These are phyloP conservation scores for Plotosus lineatus DNA, from an alignment of 2,113 vertebrate species.

Conservation along the genomic window DNA sequence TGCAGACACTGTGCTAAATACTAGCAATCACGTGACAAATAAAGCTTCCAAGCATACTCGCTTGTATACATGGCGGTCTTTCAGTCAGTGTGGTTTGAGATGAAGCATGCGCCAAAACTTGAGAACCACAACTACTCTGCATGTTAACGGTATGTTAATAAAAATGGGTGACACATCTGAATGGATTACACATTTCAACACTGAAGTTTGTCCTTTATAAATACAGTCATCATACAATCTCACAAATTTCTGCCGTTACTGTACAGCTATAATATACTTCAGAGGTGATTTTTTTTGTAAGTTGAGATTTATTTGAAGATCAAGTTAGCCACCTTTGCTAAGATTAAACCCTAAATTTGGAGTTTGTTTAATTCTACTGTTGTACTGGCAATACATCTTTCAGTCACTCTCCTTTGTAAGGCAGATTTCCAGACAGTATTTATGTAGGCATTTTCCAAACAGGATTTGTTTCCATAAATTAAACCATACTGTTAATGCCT, in stretches of 20 bases:
- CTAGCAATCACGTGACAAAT: neutral
- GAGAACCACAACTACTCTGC: neutral
- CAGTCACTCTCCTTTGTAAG: neutral
- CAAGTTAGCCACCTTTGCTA: neutral
- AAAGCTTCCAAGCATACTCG: neutral
- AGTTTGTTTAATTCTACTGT: neutral
- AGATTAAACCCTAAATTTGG: neutral
- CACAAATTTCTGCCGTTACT: neutral
- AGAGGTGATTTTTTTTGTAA: neutral
- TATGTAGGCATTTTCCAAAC: neutral
- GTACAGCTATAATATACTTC: neutral
- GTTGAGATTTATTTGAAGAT: neutral
- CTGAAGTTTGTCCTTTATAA: neutral
- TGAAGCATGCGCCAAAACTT: neutral
- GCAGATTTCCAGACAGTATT: neutral
- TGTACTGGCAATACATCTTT: neutral
- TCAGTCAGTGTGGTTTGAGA: slow-evolving; percentile 23
- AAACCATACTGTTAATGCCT: neutral
- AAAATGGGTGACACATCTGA: neutral
- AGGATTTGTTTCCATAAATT: neutral
- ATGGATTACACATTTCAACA: neutral
- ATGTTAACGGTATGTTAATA: no score
- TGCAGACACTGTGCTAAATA: neutral
- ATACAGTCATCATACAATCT: neutral
- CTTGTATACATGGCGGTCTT: neutral